Percentiles rank a stretch among this genome's conserved stretches.
Conservation (phyloP, 2,888 invertebrate species). For the Crossocerus cetratus region DNA sequence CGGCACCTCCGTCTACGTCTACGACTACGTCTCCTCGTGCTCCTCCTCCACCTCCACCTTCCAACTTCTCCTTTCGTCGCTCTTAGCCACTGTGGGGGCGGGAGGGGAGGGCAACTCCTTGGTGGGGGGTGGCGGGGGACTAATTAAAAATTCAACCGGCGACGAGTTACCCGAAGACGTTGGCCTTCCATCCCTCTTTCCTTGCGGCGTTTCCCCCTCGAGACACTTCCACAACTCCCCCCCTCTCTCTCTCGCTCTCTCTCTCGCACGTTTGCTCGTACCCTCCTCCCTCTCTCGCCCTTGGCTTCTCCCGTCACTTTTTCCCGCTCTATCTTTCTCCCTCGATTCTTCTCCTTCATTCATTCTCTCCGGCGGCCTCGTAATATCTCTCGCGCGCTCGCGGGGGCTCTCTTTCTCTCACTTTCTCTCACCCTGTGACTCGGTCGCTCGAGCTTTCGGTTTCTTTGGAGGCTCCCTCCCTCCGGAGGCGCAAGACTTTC, state of each 20-base stretch:
- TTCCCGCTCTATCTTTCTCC: slow-evolving; percentile 21
- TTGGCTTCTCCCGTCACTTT: slow-evolving; percentile 26
- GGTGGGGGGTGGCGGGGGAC: slow-evolving; percentile 66
- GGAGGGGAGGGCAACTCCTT: slow-evolving; percentile 7
- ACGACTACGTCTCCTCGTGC: not conserved
- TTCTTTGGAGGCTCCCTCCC: slow-evolving; percentile 23
- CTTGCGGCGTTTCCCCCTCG: slow-evolving; percentile 15
- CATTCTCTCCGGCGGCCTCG: too few species aligned
- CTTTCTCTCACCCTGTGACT: slow-evolving; percentile 9
- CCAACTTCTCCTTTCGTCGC: slow-evolving; percentile 16
- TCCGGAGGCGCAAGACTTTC: slow-evolving; percentile 36
- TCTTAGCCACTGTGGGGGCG: slow-evolving; percentile 11
- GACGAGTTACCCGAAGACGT: slow-evolving; percentile 64
- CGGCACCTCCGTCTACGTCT: slow-evolving; percentile 21
- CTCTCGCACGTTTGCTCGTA: slow-evolving; percentile 20
- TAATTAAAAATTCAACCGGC: slow-evolving; percentile 74
- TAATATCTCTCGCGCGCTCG: too few species aligned
- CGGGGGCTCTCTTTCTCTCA: slow-evolving; percentile 26
- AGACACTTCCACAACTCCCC: slow-evolving; percentile 28
- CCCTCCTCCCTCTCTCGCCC: not conserved
- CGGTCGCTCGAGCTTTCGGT: not conserved
- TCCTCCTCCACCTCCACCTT: slow-evolving; percentile 15
- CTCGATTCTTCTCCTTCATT: not conserved
- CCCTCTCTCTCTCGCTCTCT: slow-evolving; percentile 18
- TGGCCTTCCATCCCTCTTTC: slow-evolving; percentile 60